These are phyloP conservation scores for Euura saliciscinereae DNA, from an alignment of 1,140 invertebrate genomes.

Conservation along the genomic window DNA sequence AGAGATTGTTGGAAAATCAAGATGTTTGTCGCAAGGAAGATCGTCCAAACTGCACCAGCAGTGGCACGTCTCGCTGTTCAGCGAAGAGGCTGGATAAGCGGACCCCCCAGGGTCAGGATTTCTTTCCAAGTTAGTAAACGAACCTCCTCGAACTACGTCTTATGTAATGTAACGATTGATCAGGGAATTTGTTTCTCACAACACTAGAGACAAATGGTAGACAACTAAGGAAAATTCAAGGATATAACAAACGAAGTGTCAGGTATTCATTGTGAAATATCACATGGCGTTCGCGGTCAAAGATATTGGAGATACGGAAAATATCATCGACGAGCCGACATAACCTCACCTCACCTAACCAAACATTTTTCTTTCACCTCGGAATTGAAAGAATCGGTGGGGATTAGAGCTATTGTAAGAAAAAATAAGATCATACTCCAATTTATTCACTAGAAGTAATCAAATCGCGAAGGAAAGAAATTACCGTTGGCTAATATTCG, in stretches of 20 bases:
- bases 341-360: not conserved
- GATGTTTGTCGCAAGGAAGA: conserved; percentile 21
- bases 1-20: conserved; percentile 11
- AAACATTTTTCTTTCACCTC: no score
- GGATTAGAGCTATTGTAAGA: no score
- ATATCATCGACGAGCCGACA: not conserved
- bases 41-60: conserved; percentile 12
- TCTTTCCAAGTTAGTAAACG: conserved; percentile 21
- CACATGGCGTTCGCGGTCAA: not conserved
- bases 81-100: conserved; percentile 13
- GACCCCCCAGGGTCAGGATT: conserved; percentile 22
- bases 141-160: not conserved
- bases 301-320: not conserved
- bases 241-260: not conserved
- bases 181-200: not conserved
- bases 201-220: not conserved
- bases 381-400: no score
- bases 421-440: no score
- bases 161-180: conserved; percentile 3
- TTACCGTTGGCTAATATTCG: no score
- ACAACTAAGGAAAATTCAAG: not conserved
- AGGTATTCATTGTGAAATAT: not conserved
- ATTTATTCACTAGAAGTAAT: no score
- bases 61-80: conserved; percentile 18
- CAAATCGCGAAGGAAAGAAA: no score